These are phyloP conservation scores for Chymomyza amoena DNA, from an alignment of 2,888 invertebrate species.

Conservation along the genomic window DNA sequence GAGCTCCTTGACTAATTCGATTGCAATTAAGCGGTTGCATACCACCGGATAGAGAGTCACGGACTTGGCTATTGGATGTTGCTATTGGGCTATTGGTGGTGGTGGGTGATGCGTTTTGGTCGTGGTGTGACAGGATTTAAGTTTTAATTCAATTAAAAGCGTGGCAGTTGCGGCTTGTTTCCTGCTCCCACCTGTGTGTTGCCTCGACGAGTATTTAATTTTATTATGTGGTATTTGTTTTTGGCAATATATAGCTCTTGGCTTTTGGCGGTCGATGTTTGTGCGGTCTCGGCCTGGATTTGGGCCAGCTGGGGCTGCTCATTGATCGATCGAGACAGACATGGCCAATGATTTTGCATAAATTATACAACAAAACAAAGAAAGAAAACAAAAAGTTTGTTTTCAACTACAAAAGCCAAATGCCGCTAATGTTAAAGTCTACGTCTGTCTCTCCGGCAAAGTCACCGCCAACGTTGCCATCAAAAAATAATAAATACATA, in stretches of 20 bases:
- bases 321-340: conserved; percentile 59
- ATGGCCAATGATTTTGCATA: conserved; percentile 68
- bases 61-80: conserved; percentile 24
- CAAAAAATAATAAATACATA: conserved; percentile 33
- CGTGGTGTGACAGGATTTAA: conserved; percentile 66
- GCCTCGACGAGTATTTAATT: conserved; percentile 3
- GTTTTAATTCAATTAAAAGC: conserved; percentile 69
- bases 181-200: conserved; percentile 40
- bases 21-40: conserved; percentile 34
- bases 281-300: conserved; percentile 14
- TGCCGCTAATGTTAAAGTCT: conserved; percentile 32
- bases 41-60: neutral
- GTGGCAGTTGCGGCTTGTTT: conserved; percentile 51
- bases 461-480: conserved; percentile 7
- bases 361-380: conserved; percentile 54
- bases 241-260: conserved; percentile 4
- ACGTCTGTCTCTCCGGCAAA: neutral
- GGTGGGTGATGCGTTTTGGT: conserved; percentile 6
- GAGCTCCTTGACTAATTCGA: conserved; percentile 73
- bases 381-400: conserved; percentile 41
- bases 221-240: neutral
- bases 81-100: neutral
- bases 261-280: conserved; percentile 14
- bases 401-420: conserved; percentile 57
- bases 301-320: conserved; percentile 30